Evolutionary conservation across 2,113 vertebrate species (phyloP).

Genomic region (Amphilophus citrinellus): DNA sequence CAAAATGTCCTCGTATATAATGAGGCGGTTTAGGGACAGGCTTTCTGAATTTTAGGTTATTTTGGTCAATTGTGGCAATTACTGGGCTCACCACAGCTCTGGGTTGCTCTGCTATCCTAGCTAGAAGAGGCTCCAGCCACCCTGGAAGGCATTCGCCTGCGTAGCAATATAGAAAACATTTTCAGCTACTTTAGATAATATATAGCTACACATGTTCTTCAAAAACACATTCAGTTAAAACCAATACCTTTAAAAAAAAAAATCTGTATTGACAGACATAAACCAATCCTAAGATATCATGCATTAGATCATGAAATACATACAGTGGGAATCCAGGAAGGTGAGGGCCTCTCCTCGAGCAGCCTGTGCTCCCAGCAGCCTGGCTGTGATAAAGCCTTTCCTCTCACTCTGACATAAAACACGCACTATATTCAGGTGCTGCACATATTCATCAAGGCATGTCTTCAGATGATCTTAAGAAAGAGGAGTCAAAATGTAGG

Average conservation of each 20-base stretch:
- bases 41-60: slow-evolving; percentile 84
- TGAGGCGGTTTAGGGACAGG: slow-evolving; percentile 69
- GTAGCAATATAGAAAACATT: not conserved
- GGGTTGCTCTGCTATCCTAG: slow-evolving; percentile 84
- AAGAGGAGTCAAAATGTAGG: not conserved
- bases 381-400: slow-evolving; percentile 85
- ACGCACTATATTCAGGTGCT: slow-evolving; percentile 82
- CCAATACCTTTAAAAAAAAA: too few relatives aligned
- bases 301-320: not conserved
- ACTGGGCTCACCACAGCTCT: slow-evolving; percentile 86
- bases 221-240: too few relatives aligned
- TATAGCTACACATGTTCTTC: too few relatives aligned
- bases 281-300: too few relatives aligned
- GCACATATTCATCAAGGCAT: slow-evolving; percentile 82
- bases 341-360: slow-evolving; percentile 87
- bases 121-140: slow-evolving; percentile 90
- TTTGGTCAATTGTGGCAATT: slow-evolving; percentile 83
- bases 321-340: slow-evolving; percentile 90
- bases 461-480: slow-evolving; percentile 83
- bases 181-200: too few relatives aligned
- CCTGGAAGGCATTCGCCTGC: slow-evolving; percentile 89
- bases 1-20: slow-evolving; percentile 85
- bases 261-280: too few relatives aligned
- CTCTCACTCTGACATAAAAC: slow-evolving; percentile 84
- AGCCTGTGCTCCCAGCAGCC: slow-evolving; percentile 84